Conservation (phyloP, 2,888 invertebrate species). For the Itoplectis maculator region DNA sequence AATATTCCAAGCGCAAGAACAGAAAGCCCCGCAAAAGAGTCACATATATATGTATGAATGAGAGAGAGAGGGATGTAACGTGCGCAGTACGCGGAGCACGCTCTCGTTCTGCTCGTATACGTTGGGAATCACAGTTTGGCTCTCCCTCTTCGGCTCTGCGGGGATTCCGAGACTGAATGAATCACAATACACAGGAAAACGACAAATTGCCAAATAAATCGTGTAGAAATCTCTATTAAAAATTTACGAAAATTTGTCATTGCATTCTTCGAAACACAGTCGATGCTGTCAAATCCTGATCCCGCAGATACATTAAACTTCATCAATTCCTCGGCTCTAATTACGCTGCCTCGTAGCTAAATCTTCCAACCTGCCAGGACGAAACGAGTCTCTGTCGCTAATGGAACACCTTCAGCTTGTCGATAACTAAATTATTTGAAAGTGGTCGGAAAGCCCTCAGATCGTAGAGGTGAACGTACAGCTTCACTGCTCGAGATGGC, state of each 20-base stretch:
- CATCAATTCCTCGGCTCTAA: slow-evolving; percentile 76
- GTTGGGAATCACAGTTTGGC: slow-evolving; percentile 48
- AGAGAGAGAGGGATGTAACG: slow-evolving; percentile 9
- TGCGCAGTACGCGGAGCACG: slow-evolving; percentile 45
- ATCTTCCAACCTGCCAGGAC: slow-evolving; percentile 22
- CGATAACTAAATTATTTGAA: slow-evolving; percentile 81
- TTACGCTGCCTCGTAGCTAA: slow-evolving; percentile 24
- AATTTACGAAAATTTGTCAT: slow-evolving; percentile 41
- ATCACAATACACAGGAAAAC: slow-evolving; percentile 32
- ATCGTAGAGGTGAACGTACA: slow-evolving; percentile 49
- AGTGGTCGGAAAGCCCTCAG: slow-evolving; percentile 68
- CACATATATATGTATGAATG: too few relatives aligned
- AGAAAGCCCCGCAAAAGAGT: slow-evolving; percentile 4
- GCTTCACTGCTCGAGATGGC: slow-evolving; percentile 43
- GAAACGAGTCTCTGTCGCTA: slow-evolving; percentile 69
- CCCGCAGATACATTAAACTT: slow-evolving; percentile 45
- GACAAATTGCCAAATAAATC: slow-evolving; percentile 66
- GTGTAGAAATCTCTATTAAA: slow-evolving; percentile 52
- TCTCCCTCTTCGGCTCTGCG: slow-evolving; percentile 28
- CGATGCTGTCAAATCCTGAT: background rate
- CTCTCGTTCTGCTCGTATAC: slow-evolving; percentile 47
- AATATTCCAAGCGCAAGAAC: slow-evolving; percentile 62
- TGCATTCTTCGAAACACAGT: slow-evolving; percentile 23
- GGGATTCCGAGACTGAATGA: slow-evolving; percentile 60
- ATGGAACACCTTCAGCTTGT: slow-evolving; percentile 79